Conservation (phyloP, 64 coral and sea anemone genomes). For the Montipora sp. region DNA sequence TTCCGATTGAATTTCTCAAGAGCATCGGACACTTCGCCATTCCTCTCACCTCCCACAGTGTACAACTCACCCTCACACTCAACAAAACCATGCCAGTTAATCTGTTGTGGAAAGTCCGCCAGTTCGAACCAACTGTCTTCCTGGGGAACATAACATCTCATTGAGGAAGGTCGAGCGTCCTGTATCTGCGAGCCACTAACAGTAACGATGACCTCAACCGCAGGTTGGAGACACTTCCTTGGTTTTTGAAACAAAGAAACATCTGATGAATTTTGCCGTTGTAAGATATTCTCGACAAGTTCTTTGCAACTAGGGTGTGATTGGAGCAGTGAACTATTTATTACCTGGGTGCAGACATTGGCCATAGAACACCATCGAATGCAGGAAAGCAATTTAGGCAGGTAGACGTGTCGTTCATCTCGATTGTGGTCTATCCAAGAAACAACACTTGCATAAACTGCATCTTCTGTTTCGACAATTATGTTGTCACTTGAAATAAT, state of each 20-base stretch:
- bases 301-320: neutral
- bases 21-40: conserved; percentile 32
- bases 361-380: conserved; percentile 26
- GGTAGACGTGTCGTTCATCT: conserved; percentile 9
- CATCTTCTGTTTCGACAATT: conserved; percentile 3
- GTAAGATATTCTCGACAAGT: neutral
- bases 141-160: conserved; percentile 42
- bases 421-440: conserved; percentile 22
- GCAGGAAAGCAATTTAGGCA: neutral
- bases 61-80: conserved; percentile 32
- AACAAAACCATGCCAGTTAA: conserved; percentile 52
- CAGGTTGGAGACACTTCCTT: conserved; percentile 35
- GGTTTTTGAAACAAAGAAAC: neutral
- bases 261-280: neutral
- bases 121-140: conserved; percentile 54
- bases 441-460: neutral
- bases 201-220: conserved; percentile 19
- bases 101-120: conserved; percentile 25
- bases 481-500: conserved; percentile 43
- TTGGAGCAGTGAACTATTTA: conserved; percentile 7
- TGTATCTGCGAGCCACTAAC: conserved; percentile 28
- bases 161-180: neutral
- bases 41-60: conserved; percentile 48
- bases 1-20: conserved; percentile 50
- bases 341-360: neutral